Percentiles rank a stretch among this genome's conserved stretches.
Conservation (phyloP, 1,140 invertebrate genomes). For the Ostrea edulis region DNA sequence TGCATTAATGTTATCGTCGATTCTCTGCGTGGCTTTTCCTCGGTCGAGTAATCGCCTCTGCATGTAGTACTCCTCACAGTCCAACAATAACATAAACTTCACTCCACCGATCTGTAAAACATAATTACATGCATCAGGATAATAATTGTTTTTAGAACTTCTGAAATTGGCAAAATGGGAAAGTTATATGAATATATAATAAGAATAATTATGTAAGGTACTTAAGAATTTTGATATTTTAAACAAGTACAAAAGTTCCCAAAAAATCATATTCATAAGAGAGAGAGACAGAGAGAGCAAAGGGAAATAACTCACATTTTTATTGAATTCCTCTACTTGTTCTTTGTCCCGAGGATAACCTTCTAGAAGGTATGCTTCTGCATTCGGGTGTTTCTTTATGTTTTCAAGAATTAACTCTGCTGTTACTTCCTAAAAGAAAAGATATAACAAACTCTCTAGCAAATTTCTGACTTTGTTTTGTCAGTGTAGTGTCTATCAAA, state of each 20-base stretch:
- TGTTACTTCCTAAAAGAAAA: conserved; percentile 87
- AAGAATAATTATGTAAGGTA: background rate
- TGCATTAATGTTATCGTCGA: conserved; percentile 72
- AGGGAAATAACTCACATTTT: conserved; percentile 66
- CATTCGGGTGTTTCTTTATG: conserved; percentile 83
- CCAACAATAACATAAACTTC: conserved; percentile 71
- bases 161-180: background rate
- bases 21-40: conserved; percentile 61
- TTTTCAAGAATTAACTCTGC: conserved; percentile 92
- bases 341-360: conserved; percentile 86
- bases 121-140: background rate
- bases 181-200: too few species aligned
- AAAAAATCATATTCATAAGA: background rate
- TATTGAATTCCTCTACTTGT: conserved; percentile 75
- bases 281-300: background rate
- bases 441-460: background rate
- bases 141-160: background rate
- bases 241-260: background rate
- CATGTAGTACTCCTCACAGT: conserved; percentile 74
- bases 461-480: background rate
- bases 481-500: background rate
- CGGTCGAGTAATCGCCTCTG: conserved; percentile 68
- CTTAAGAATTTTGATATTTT: background rate
- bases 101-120: conserved; percentile 71
- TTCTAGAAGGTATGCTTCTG: conserved; percentile 96